Conservation (phyloP, 2,797 vertebrate species). For the Luscinia luscinia region DNA sequence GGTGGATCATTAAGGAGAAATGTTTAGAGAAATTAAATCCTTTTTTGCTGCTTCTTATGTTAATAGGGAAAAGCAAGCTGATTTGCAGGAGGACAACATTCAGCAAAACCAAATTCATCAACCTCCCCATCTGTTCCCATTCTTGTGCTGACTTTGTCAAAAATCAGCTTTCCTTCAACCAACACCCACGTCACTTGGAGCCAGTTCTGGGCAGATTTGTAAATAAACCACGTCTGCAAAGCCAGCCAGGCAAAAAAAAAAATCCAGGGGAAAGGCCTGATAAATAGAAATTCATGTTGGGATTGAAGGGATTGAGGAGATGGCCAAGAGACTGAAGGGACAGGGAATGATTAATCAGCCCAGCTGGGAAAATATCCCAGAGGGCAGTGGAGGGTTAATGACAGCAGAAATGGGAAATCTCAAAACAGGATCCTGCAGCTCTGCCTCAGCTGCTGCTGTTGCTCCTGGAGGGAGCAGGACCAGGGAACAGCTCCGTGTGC, state of each 20-base stretch:
- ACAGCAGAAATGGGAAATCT: neutral
- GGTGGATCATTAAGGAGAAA: constrained; percentile 1
- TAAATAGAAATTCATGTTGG: neutral
- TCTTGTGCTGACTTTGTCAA: neutral
- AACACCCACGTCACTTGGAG: neutral
- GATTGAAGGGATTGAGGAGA: neutral
- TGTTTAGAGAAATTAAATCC: constrained; percentile 47
- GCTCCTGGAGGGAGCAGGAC: neutral
- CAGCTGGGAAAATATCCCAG: neutral
- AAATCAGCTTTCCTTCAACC: constrained; percentile 49
- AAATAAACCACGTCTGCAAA: constrained; percentile 34
- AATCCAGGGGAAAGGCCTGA: neutral
- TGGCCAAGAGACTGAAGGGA: neutral
- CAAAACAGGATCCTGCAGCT: neutral
- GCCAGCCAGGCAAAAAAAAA: neutral
- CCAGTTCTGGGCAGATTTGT: neutral
- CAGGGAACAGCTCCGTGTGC: neutral
- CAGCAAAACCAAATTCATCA: constrained; percentile 18
- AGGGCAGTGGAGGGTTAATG: neutral
- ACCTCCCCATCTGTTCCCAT: constrained; percentile 41
- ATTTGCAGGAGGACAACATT: constrained; percentile 35
- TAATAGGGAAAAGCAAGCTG: constrained; percentile 13
- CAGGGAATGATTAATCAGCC: neutral
- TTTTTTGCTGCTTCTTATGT: constrained; percentile 39
- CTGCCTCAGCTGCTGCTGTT: neutral